Base-by-base conservation (phyloP, 2,888 invertebrate species). In the Crossocerus cetratus region DNA sequence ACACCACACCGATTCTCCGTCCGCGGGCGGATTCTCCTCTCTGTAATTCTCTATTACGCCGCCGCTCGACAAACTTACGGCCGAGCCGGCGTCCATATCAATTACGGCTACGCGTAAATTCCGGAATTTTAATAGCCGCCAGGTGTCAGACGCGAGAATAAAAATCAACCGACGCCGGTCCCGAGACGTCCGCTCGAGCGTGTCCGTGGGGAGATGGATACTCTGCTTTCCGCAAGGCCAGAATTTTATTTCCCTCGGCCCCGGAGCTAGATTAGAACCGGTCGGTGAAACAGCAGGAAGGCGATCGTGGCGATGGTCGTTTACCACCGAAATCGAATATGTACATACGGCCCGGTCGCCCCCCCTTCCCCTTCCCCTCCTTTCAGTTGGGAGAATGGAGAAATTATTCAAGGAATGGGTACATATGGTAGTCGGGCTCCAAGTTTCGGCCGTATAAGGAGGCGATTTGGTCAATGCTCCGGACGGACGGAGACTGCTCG, bases 11-110 rank as follows among this genome's bases (percentile, higher is more conserved):
- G 43, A 45, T 55, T 61, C 16, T 59, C 69, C 62, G 20, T 14
- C 69, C 57, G 58, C 68, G 18, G 72, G 78, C 75, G 65, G 75
- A 78, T 79, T n/a, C n/a, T n/a, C n/a, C n/a, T n/a, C 81, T 62
- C 77, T 71, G 59, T 80, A 80, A 80, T 69, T 80, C 74, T 71
- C 65, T 59, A 57, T 57, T 76, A 82, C 74, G 80, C 69, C 55
- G 69, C 54, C 65, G 68, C 66, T 66, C 67, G 44, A 59, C 43
- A 55, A 49, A 57, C 32, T 32, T 11, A 44, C 8, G 43, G 60
- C 49, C 32, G 44, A 44, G 55, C 23, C 13, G 56, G 54, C 22
- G 60, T 77, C 32, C 54, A 21, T 49, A 58, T 65, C 54, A 55
- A 21, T 65, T 71, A 81, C 45, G 78, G 44, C 57, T 66, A 63